Evolutionary conservation across 2,113 vertebrate species (phyloP).

Genomic region (Tylochromis polylepis): DNA sequence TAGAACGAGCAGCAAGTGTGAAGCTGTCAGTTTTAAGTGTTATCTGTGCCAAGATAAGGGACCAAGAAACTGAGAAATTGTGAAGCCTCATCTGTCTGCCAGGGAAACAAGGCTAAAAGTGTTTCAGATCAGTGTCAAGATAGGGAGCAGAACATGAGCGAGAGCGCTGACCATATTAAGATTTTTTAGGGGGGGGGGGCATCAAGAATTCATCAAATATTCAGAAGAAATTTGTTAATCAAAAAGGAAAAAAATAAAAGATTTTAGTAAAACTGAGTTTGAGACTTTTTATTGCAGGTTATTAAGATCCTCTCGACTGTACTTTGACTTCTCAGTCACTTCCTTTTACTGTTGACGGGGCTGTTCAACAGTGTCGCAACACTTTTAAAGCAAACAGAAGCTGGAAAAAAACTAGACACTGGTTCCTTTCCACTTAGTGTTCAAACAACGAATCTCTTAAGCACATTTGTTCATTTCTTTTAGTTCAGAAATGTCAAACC

Average conservation of each 20-base stretch:
- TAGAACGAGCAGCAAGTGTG: not conserved
- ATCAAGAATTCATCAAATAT: not conserved
- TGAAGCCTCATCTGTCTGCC: not conserved
- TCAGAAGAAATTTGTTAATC: not conserved
- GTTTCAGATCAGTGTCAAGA: not conserved
- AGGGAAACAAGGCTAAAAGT: not conserved
- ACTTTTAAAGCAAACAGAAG: not conserved
- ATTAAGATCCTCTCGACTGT: not conserved
- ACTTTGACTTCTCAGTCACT: conserved; percentile 10
- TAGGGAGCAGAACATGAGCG: not conserved
- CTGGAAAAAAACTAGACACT: not conserved
- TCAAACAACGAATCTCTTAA: not conserved
- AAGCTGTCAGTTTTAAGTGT: not conserved
- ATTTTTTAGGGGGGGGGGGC: not conserved
- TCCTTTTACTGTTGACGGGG: not conserved
- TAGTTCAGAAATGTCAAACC: not conserved
- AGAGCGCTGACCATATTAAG: not conserved
- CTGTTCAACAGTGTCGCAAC: not conserved
- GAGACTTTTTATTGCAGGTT: not conserved
- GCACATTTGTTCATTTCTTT: not conserved
- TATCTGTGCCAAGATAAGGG: conserved; percentile 4
- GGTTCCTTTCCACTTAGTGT: not conserved
- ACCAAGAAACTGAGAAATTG: not conserved
- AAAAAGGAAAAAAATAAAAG: conserved; percentile 29
- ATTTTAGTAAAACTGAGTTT: not conserved